Percentiles rank a stretch among this genome's conserved stretches.
These are phyloP conservation scores for Colistium nudipinnis DNA, from an alignment of 2,113 vertebrate genomes.

Conservation along the genomic window DNA sequence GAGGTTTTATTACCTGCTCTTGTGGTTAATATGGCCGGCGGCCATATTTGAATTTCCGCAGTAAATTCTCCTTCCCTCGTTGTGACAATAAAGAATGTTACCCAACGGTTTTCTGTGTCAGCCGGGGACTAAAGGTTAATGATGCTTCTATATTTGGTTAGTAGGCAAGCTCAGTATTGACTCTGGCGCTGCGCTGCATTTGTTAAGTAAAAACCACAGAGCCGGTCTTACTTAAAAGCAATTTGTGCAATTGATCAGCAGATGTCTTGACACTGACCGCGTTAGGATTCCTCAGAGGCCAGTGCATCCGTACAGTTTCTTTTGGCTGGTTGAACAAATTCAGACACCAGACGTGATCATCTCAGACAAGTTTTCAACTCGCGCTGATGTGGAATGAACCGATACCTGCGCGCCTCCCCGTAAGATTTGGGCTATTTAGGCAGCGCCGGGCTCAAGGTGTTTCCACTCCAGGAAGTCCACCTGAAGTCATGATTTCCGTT, in stretches of 20 bases:
- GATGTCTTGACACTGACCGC: not conserved
- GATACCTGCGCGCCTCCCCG: too few species aligned
- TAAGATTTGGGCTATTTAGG: not conserved
- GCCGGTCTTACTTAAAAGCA: not conserved
- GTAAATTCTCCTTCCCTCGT: not conserved
- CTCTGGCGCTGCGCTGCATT: too few species aligned
- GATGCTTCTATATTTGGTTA: conserved; percentile 1
- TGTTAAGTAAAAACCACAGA: not conserved
- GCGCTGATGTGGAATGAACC: not conserved
- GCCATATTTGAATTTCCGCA: conserved; percentile 10
- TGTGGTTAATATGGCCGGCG: not conserved
- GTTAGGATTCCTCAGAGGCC: not conserved
- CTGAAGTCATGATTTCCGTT: not conserved
- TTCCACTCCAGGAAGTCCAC: not conserved
- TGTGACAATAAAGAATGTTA: conserved; percentile 3
- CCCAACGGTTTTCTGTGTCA: not conserved
- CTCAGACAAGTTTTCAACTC: not conserved
- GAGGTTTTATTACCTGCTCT: not conserved
- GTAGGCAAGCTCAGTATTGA: not conserved
- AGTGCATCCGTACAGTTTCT: not conserved
- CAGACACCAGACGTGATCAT: not conserved
- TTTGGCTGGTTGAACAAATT: not conserved
- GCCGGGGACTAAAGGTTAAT: not conserved
- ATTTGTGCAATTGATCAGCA: not conserved
- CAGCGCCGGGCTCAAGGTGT: not conserved